Evolutionary conservation across 2,888 invertebrate genomes (phyloP), one percentile per base, ranked within the genome.

Genomic region (Spodoptera exigua): DNA sequence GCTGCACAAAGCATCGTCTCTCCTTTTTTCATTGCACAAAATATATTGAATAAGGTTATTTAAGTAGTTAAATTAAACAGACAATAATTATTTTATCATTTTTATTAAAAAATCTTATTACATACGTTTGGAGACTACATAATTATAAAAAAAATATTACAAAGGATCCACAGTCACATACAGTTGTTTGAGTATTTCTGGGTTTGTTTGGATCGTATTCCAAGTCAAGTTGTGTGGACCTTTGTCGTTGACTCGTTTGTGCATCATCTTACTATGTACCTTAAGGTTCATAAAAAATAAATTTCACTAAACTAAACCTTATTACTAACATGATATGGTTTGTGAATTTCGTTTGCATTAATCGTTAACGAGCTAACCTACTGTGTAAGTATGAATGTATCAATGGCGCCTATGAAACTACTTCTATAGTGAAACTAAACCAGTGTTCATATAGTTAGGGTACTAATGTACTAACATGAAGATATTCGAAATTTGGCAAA

Each of bases 301-400:
- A 63, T 69, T 78, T 56, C 65, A 78, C 68, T 77, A 73, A 68
- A 58, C 75, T 75, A 71, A 61, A 17, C 39, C 88, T 90, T 91
- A 91, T 49, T 58, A 5, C 82, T 87, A 87, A 79, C 51, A 89
- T 93, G 93, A 93, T 93, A 93, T 93, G 93, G 79, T 86, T 84
- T 81, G 81, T 85, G 87, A 88, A 80, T 77, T 78, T 78, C 60
- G 65, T 76, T 70, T 61, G 62, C 36, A 54, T 74, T 68, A 58
- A 57, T 65, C 34, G 51, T 68, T 60, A 62, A 75, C 52, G 46
- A 54, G 46, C 74, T 76, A 77, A 63, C 65, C 66, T 67, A 70
- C 35, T 46, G 39, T 32, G 44, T 70, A 54, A 53, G 41, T 63
- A 52, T 12, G 40, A 47, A 40, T 45, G 37, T 52, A 49, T 45